Evolutionary conservation across 2,888 invertebrate genomes (phyloP), one percentile per base, ranked within the genome.

Genomic region (Pogonocherus hispidulus): DNA sequence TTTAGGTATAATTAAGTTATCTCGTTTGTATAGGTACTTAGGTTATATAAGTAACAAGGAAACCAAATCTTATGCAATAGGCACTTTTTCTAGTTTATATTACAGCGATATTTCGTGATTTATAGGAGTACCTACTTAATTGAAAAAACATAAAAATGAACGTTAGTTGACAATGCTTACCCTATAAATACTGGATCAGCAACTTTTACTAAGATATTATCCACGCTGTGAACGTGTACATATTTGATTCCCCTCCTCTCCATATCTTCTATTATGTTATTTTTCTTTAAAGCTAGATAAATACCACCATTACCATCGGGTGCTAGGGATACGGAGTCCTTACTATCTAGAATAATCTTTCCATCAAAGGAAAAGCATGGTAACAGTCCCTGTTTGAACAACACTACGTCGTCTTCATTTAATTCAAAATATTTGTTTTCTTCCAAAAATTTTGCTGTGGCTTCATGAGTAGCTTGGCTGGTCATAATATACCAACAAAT

Each of bases 401-500:
- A 90, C 2, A 92, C 87, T 27, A 99, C 89, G 82, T 98, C 91
- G 20, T 94, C 91, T 75, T 91, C 89, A 59, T 92, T 87, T 57
- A 99, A 86, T 23, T 97, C 97, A 82, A 99, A 99, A 84, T 92
- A 96, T 37, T 92, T 89, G 81, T 97, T 91, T 44, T 90, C 87
- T 77, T 89, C 88, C 78, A 99, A 94, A 83, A 92, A 99, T 0
- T 92, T 90, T 11, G 91, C 84, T 0, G 99, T 99, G 0, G 93
- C 91, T 66, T 90, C 90, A 83, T 94, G 93, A 0, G 99, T 99
- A 74, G 96, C 94, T 79, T 96, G 95, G 51, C 98, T 98, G 0
- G 99, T 98, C 97, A 99, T 97, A 35, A 99, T 96, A 78, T 98
- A 98, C 94, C 94, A 94, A 18, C 89, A 89, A n/a, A 94, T 92